These are phyloP conservation scores for Collichthys lucidus DNA, from an alignment of 2,113 vertebrate genomes.

Conservation along the genomic window DNA sequence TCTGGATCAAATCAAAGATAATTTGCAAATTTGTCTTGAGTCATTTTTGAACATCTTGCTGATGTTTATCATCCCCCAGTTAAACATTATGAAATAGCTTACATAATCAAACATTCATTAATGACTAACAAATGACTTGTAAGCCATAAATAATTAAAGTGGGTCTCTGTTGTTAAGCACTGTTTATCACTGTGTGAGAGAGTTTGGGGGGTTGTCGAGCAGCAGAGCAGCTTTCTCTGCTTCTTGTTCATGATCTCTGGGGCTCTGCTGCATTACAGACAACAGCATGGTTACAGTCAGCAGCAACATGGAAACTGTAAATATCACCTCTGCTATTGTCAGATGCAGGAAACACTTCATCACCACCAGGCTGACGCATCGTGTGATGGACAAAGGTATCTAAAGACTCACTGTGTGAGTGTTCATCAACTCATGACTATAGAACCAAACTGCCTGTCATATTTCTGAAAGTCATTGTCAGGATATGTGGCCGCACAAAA, in stretches of 20 bases:
- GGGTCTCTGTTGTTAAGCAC: not conserved
- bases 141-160: slow-evolving; percentile 50
- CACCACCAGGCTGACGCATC: no score
- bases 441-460: no score
- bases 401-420: no score
- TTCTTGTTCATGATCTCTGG: slow-evolving; percentile 9
- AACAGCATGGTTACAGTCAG: slow-evolving; percentile 9
- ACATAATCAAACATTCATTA: slow-evolving; percentile 55
- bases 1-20: no score
- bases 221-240: slow-evolving; percentile 21
- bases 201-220: slow-evolving; percentile 12
- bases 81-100: slow-evolving; percentile 1
- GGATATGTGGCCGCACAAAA: no score
- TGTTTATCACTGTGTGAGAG: slow-evolving; percentile 37
- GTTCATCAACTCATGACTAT: no score
- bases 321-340: slow-evolving; percentile 7
- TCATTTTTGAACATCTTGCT: no score
- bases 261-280: slow-evolving; percentile 7
- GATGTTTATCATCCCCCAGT: not conserved
- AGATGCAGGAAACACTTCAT: no score
- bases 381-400: no score
- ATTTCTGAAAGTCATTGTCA: no score
- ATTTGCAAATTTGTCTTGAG: no score
- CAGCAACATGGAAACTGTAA: not conserved
- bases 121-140: slow-evolving; percentile 60